phyloP scores from a whole-genome alignment of 2,888 invertebrate species.

The Scaptomyza cyrtandrae region DNA sequence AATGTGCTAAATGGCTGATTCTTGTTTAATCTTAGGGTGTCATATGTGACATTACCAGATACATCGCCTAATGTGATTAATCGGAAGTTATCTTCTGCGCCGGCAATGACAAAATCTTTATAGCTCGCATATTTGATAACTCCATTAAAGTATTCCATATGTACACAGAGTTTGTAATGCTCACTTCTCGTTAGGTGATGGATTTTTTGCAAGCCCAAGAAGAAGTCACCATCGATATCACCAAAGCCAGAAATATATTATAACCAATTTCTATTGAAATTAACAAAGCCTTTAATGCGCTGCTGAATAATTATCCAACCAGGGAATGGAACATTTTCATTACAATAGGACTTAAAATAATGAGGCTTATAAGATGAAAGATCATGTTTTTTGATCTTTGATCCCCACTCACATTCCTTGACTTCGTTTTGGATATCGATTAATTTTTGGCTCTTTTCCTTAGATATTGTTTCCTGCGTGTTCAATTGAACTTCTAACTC shows the following conservation, averaged over 20 bases:
- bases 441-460: too few species aligned
- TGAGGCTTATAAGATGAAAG: too few species aligned
- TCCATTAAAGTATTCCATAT: neutral
- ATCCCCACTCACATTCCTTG: neutral
- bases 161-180: neutral
- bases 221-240: neutral
- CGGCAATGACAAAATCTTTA: neutral
- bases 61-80: too few species aligned
- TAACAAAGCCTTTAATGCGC: neutral
- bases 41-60: too few species aligned
- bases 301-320: slow-evolving; percentile 15
- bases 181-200: neutral
- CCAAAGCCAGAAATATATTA: neutral
- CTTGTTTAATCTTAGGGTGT: too few species aligned
- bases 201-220: slow-evolving; percentile 2
- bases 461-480: too few species aligned
- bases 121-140: neutral
- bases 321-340: neutral
- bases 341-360: neutral
- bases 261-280: too few species aligned
- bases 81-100: too few species aligned
- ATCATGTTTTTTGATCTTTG: neutral
- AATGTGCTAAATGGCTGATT: too few species aligned
- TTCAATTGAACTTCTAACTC: too few species aligned
- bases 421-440: neutral